Evolutionary conservation across 1,140 invertebrate genomes (phyloP), one percentile per base, ranked within the genome.

Genomic region (Pantala flavescens): DNA sequence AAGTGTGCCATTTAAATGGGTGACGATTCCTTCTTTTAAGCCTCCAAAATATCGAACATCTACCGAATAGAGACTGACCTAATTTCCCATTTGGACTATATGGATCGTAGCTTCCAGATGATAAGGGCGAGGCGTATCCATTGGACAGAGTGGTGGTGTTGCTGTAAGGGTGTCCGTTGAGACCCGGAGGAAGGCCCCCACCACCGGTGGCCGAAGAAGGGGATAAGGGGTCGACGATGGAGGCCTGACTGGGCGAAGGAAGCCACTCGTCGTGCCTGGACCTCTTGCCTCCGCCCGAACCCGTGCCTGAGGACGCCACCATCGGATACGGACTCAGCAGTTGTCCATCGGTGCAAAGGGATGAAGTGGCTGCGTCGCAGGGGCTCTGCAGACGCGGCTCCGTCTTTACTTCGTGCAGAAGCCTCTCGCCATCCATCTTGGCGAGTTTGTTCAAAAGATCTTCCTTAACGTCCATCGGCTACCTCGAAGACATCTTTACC

Each of bases 11-110:
- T n/a, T n/a, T n/a, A n/a, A n/a, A n/a, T n/a, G n/a, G n/a, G n/a
- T n/a, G n/a, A n/a, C n/a, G n/a, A n/a, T n/a, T n/a, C n/a, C n/a
- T n/a, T n/a, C n/a, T n/a, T n/a, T n/a, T n/a, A n/a, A n/a, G n/a
- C n/a, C n/a, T n/a, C n/a, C n/a, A n/a, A n/a, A n/a, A n/a, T n/a
- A n/a, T n/a, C n/a, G n/a, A n/a, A n/a, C n/a, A n/a, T n/a, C n/a
- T n/a, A n/a, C n/a, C n/a, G 9, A 9, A 36, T 9, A 9, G 3
- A 36, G 28, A 87, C 90, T 89, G 77, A 92, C 91, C 90, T 87
- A 91, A 88, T 88, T 93, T 93, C 80, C 91, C 91, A 83, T 92
- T 93, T 70, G 92, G 91, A 85, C 91, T 93, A 82, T 93, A 93
- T 1, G 91, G 90, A 79, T 93, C 92, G 83, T 93, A 93, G 86